phyloP scores from a whole-genome alignment of 2,797 vertebrate species.

The Gallinago nigripennis region DNA sequence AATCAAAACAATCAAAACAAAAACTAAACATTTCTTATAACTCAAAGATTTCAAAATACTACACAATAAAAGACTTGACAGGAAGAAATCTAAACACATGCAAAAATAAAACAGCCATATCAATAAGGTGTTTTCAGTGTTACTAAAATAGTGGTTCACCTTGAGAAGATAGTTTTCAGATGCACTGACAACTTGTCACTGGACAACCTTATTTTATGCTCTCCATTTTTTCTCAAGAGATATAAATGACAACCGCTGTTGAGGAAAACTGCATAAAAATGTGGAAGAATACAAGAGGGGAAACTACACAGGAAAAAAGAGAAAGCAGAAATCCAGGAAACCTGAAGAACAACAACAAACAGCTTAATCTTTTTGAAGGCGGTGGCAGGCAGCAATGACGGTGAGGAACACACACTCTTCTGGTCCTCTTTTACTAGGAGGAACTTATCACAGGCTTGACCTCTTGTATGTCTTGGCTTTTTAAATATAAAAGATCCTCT shows the following conservation, averaged over 20 bases:
- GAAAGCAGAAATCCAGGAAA: conserved; percentile 1
- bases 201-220: neutral
- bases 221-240: neutral
- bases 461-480: neutral
- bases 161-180: neutral
- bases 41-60: conserved; percentile 1
- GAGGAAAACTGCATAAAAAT: neutral
- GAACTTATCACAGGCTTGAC: neutral
- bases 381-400: neutral
- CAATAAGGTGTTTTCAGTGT: neutral
- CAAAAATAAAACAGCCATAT: neutral
- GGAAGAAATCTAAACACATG: neutral
- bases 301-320: neutral
- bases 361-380: neutral
- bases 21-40: neutral
- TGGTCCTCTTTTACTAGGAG: neutral
- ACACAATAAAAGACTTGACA: neutral
- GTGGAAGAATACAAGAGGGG: neutral
- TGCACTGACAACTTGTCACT: neutral
- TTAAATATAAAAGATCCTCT: conserved; percentile 1
- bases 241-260: neutral
- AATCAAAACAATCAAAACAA: neutral
- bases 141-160: neutral
- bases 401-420: neutral
- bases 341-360: neutral